Base-by-base conservation (phyloP, 2,797 vertebrate species). In the Lycodopsis pacificus region DNA sequence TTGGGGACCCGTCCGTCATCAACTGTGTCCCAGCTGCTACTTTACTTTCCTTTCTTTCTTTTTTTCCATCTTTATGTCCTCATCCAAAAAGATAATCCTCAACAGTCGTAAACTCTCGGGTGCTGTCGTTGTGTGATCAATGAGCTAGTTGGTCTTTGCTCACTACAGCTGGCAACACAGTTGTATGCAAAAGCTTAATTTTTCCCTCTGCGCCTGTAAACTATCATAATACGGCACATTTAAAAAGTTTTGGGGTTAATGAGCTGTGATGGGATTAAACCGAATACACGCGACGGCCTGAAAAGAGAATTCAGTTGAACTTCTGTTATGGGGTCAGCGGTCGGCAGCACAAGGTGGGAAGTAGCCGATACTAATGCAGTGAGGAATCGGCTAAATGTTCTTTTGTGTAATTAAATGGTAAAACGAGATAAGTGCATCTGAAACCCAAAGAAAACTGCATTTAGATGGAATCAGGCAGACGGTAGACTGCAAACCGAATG, bases 281-380 rank as follows among this genome's bases (percentile, higher is more conserved):
- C 25, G 30, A 61, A 65, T 8, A 4, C 7, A 40, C n/a, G 22
- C 10, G 6, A 61, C 20, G n/a, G 53, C n/a, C 20, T 17, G 11
- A 49, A 38, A 44, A 17, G 5, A 34, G 46, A 54, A 65, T 56
- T 36, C 6, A 17, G 22, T 10, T 22, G 27, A 62, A 75, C 44
- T 46, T 42, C 71, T 61, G 56, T 12, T 20, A 0, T 11, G 34
- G 25, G 59, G 49, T 81, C 63, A 40, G 46, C 48, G 44, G 1
- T 44, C 1, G 11, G 15, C 61, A 25, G 22, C 19, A 20, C 12
- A n/a, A 10, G 38, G 72, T 79, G 68, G 36, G 20, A 51, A 17
- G 56, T 0, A 4, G 25, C 48, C 38, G 11, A 71, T 61, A 32
- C 71, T 81, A 72, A 71, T 76, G 63, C 56, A 53, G 36, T 65